A percentile compares a stretch with the other conserved stretches of the same genome.
Evolutionary conservation across 2,113 vertebrate species (phyloP).

Genomic region (Canis aureus): DNA sequence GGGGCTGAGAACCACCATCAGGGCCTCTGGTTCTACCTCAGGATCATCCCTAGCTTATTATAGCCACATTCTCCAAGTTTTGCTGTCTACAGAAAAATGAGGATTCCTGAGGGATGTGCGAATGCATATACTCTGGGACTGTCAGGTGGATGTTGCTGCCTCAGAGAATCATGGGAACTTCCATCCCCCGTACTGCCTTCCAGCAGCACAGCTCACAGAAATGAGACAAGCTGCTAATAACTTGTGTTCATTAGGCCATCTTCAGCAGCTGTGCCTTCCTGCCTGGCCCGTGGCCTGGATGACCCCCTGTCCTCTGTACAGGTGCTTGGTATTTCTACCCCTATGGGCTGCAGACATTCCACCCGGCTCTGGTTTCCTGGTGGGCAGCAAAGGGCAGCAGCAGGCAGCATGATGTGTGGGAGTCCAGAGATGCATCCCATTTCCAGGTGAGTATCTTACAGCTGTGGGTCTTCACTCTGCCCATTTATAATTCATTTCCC

Average conservation of each 20-base stretch:
- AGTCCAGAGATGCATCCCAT: slow-evolving; percentile 73
- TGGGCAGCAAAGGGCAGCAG: slow-evolving; percentile 74
- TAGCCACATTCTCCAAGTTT: not conserved
- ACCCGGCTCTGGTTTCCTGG: slow-evolving; percentile 81
- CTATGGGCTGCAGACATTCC: slow-evolving; percentile 75
- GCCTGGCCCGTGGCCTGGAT: accelerated
- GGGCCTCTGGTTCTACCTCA: not conserved
- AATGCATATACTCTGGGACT: not conserved
- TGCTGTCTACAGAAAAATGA: not conserved
- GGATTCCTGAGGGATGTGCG: not conserved
- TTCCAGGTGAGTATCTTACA: slow-evolving; percentile 81
- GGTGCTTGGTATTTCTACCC: slow-evolving; percentile 90
- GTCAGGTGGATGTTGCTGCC: not conserved
- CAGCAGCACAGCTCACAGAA: accelerated
- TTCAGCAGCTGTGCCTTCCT: accelerated
- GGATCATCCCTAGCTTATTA: not conserved
- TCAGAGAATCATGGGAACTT: not conserved
- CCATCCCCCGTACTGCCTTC: accelerated
- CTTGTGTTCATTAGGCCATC: accelerated
- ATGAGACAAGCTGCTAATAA: accelerated
- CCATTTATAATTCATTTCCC: not conserved
- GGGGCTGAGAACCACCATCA: not conserved
- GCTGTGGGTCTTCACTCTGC: accelerated
- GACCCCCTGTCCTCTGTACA: slow-evolving; percentile 53
- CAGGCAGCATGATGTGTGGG: slow-evolving; percentile 22